Evolutionary conservation across 2,888 invertebrate species (phyloP).

Genomic region (Caradrina clavipalpis): DNA sequence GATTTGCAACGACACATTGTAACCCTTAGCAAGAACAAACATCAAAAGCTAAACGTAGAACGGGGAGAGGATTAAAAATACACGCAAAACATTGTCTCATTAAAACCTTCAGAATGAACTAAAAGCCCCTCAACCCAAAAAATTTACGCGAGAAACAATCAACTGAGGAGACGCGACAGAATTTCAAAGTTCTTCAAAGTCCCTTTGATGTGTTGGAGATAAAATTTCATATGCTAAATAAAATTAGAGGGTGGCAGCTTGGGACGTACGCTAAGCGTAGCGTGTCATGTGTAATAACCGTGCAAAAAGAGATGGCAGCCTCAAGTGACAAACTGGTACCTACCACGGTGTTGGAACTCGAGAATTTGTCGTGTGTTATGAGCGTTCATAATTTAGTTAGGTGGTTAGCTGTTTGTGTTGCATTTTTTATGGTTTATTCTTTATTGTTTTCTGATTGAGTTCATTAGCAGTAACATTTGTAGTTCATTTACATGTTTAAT

Average conservation of each 20-base stretch:
- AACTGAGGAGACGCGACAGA: slow-evolving; percentile 62
- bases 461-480: background rate
- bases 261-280: slow-evolving; percentile 73
- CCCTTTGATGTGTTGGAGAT: slow-evolving; percentile 80
- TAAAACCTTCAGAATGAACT: slow-evolving; percentile 35
- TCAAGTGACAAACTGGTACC: slow-evolving; percentile 62
- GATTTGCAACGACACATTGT: slow-evolving; percentile 10
- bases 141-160: slow-evolving; percentile 64
- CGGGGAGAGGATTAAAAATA: slow-evolving; percentile 22
- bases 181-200: slow-evolving; percentile 73
- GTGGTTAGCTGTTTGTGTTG: slow-evolving; percentile 5
- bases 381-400: slow-evolving; percentile 42
- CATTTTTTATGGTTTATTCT: background rate
- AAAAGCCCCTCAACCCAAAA: slow-evolving; percentile 43
- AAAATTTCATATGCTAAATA: slow-evolving; percentile 83
- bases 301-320: slow-evolving; percentile 75
- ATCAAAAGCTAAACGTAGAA: slow-evolving; percentile 1
- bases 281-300: slow-evolving; percentile 80
- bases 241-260: slow-evolving; percentile 77
- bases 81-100: slow-evolving; percentile 33
- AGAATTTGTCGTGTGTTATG: slow-evolving; percentile 39
- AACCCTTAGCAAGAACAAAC: slow-evolving; percentile 5
- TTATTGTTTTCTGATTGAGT: slow-evolving; percentile 11
- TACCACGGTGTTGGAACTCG: slow-evolving; percentile 53
- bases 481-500: background rate